A percentile compares a stretch with the other conserved stretches of the same genome.
Conservation (phyloP, 2,888 invertebrate species). For the Netelia fuscicornis region DNA sequence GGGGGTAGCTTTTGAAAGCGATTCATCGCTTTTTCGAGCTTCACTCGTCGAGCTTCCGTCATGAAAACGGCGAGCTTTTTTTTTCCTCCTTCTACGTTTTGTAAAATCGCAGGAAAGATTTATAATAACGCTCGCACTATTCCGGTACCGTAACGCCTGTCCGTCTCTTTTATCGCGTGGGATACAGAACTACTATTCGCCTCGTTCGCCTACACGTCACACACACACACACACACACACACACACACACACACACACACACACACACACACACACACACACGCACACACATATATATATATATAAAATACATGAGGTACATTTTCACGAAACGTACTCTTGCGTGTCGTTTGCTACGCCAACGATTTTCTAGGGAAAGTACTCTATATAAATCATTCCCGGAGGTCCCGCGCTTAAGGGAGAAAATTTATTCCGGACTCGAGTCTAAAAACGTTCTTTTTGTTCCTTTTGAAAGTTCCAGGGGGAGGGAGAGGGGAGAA, state of each 20-base stretch:
- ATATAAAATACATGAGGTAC: constrained; percentile 9
- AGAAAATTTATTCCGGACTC: constrained; percentile 61
- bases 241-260: background rate
- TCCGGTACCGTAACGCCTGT: constrained; percentile 22
- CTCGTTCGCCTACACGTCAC: constrained; percentile 8
- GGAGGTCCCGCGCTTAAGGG: constrained; percentile 26
- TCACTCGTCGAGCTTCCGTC: constrained; percentile 12
- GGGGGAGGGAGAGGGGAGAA: background rate
- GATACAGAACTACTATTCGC: constrained; percentile 17
- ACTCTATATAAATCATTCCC: constrained; percentile 53
- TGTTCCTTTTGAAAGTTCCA: constrained; percentile 48
- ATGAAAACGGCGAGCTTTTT: background rate
- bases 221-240: background rate
- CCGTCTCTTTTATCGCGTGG: constrained; percentile 29
- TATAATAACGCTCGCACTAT: constrained; percentile 37
- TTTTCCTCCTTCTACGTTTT: background rate
- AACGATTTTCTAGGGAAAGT: constrained; percentile 47
- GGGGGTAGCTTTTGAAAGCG: background rate
- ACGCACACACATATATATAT: background rate
- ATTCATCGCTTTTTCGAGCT: constrained; percentile 35
- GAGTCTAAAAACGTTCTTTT: constrained; percentile 40
- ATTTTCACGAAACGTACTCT: constrained; percentile 55
- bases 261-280: background rate
- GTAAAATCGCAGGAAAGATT: constrained; percentile 44
- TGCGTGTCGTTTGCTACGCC: constrained; percentile 55